Percentiles rank a stretch among this genome's conserved stretches.
These are phyloP conservation scores for Panopea generosa DNA, from an alignment of 2,888 invertebrate genomes.

Conservation along the genomic window DNA sequence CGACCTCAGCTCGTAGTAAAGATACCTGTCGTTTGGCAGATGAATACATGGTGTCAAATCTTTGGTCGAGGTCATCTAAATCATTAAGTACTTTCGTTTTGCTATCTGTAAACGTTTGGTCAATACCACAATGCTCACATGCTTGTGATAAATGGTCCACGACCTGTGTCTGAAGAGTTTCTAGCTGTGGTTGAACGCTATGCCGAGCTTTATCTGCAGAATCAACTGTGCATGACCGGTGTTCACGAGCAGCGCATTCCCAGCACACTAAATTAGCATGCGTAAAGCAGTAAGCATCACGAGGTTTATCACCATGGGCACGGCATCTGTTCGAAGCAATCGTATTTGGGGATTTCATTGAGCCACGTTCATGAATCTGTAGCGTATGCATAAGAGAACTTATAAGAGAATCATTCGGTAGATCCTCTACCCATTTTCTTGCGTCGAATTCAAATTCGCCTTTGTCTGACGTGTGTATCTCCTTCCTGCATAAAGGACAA, in stretches of 20 bases:
- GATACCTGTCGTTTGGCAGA: slow-evolving; percentile 46
- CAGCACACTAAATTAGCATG: slow-evolving; percentile 49
- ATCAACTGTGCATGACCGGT: slow-evolving; percentile 35
- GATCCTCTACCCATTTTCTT: slow-evolving; percentile 26
- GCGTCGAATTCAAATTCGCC: slow-evolving; percentile 17
- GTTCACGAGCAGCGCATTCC: slow-evolving; percentile 53
- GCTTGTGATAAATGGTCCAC: slow-evolving; percentile 26
- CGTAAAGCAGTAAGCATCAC: slow-evolving; percentile 49
- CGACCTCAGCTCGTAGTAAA: slow-evolving; percentile 26
- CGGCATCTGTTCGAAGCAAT: slow-evolving; percentile 19
- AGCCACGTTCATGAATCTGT: slow-evolving; percentile 17
- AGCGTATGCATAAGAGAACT: slow-evolving; percentile 38
- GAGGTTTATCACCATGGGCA: slow-evolving; percentile 32
- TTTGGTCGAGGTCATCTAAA: slow-evolving; percentile 18
- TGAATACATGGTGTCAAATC: slow-evolving; percentile 22
- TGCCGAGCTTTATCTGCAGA: slow-evolving; percentile 40
- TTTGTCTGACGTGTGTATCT: not conserved
- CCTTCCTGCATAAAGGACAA: slow-evolving; percentile 46
- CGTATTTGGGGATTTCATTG: not conserved
- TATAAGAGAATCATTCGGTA: slow-evolving; percentile 40
- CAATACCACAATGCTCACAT: slow-evolving; percentile 31
- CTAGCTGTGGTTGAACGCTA: slow-evolving; percentile 27
- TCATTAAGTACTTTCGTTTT: slow-evolving; percentile 25
- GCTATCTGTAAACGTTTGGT: slow-evolving; percentile 34
- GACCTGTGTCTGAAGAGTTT: slow-evolving; percentile 14